A percentile compares a stretch with the other conserved stretches of the same genome.
Conservation (phyloP, 2,888 invertebrate species). For the Drosophila paranaensis region DNA sequence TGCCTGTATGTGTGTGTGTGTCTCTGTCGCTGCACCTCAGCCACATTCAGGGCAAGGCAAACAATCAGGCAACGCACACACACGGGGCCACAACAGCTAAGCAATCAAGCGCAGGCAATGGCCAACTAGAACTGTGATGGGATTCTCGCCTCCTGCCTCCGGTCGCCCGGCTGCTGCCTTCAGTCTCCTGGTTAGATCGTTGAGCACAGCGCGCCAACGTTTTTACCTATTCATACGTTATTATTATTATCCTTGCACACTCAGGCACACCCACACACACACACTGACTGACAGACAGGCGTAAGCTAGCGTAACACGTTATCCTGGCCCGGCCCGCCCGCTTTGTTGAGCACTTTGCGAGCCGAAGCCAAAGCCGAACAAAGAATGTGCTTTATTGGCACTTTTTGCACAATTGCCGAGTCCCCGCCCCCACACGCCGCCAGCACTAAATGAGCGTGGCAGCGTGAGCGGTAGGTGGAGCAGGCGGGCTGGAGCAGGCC, state of each 20-base stretch:
- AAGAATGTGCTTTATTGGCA: constrained; percentile 84
- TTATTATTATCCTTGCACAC: constrained; percentile 77
- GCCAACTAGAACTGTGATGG: constrained; percentile 71
- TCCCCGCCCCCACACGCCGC: constrained; percentile 11
- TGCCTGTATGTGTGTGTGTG: constrained; percentile 39
- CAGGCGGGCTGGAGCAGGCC: constrained; percentile 33
- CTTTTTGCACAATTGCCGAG: constrained; percentile 80
- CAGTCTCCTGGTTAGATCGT: constrained; percentile 33
- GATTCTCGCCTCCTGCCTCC: constrained; percentile 10
- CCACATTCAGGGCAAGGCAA: constrained; percentile 47
- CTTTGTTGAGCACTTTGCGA: constrained; percentile 82
- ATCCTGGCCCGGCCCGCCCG: constrained; percentile 54
- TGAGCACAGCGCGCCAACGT: constrained; percentile 44
- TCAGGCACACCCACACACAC: constrained; percentile 50
- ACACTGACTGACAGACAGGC: constrained; percentile 20
- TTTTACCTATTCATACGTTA: constrained; percentile 83
- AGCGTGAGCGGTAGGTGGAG: constrained; percentile 9
- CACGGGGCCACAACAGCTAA: constrained; percentile 64
- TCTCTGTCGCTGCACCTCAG: constrained; percentile 61
- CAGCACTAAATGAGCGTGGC: constrained; percentile 76
- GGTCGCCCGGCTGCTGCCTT: not conserved
- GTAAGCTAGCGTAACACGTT: constrained; percentile 64
- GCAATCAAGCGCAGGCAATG: constrained; percentile 73
- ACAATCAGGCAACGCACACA: constrained; percentile 55
- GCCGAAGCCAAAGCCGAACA: constrained; percentile 70